phyloP scores from a whole-genome alignment of 1,140 invertebrate genomes.

The Papilio polyxenes region DNA sequence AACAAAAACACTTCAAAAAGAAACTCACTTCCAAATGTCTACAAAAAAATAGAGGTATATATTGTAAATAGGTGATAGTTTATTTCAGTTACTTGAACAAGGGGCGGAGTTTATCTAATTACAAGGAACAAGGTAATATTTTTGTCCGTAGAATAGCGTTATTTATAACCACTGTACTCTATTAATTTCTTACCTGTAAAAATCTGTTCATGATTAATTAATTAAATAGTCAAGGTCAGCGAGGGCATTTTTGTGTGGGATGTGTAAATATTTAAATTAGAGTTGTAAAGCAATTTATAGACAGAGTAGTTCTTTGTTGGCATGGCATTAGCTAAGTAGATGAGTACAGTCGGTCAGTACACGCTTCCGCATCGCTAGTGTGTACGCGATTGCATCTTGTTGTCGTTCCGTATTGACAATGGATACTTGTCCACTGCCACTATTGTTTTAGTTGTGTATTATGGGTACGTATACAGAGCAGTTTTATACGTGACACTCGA shows the following conservation, averaged over 20 bases:
- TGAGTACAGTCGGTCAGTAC: conserved; percentile 62
- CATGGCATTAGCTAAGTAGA: conserved; percentile 55
- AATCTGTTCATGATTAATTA: conserved; percentile 1
- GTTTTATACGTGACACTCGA: not conserved
- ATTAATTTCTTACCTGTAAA: not conserved
- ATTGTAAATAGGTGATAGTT: too few species aligned
- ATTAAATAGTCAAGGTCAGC: conserved; percentile 10
- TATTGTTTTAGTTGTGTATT: conserved; percentile 6
- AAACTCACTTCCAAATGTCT: too few species aligned
- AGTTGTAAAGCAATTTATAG: not conserved
- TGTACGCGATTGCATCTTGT: conserved; percentile 30
- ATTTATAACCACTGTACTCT: not conserved
- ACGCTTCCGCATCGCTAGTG: conserved; percentile 54
- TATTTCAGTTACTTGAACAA: too few species aligned
- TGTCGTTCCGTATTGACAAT: not conserved
- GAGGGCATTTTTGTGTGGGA: conserved; percentile 3
- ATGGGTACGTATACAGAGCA: not conserved
- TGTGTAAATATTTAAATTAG: not conserved
- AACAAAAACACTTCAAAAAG: too few species aligned
- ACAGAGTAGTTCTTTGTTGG: conserved; percentile 35
- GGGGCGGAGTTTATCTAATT: too few species aligned
- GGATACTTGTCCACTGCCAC: conserved; percentile 6
- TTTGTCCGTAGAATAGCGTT: not conserved
- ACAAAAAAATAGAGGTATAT: too few species aligned
- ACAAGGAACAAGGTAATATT: too few species aligned